phyloP scores from a whole-genome alignment of 2,113 vertebrate genomes.

The Jacana jacana region DNA sequence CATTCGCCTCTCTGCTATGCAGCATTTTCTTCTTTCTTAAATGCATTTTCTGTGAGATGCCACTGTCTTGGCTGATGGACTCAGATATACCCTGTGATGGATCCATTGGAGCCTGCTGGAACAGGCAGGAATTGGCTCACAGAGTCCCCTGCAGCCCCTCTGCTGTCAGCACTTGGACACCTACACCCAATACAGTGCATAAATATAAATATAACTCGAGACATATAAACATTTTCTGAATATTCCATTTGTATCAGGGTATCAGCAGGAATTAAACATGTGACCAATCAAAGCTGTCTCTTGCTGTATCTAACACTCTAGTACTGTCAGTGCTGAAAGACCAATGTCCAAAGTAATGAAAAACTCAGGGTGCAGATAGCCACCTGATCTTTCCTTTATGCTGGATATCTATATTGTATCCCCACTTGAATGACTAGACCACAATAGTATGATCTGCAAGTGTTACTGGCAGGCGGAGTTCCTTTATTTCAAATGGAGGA shows the following conservation, averaged over 20 bases:
- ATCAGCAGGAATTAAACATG: background rate
- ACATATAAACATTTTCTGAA: background rate
- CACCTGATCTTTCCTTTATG: background rate
- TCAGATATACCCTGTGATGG: accelerated
- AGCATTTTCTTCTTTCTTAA: background rate
- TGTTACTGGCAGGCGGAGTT: background rate
- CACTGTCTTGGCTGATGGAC: background rate
- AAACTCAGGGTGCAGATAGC: conserved; percentile 13
- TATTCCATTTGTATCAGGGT: background rate
- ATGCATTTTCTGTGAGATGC: accelerated
- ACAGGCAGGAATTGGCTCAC: accelerated
- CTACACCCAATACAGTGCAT: background rate
- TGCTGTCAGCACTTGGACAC: accelerated
- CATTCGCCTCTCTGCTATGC: background rate
- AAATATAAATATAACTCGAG: background rate
- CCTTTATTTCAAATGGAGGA: background rate
- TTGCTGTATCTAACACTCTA: background rate
- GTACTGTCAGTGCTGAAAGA: background rate
- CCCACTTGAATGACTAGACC: background rate
- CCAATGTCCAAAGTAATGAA: background rate
- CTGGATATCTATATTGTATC: background rate
- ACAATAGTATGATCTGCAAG: background rate
- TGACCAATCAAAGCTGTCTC: too few relatives aligned
- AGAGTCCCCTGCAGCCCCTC: background rate
- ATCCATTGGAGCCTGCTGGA: background rate